These are phyloP conservation scores for Bradypodion pumilum DNA, from an alignment of 2,797 vertebrate species.

Conservation along the genomic window DNA sequence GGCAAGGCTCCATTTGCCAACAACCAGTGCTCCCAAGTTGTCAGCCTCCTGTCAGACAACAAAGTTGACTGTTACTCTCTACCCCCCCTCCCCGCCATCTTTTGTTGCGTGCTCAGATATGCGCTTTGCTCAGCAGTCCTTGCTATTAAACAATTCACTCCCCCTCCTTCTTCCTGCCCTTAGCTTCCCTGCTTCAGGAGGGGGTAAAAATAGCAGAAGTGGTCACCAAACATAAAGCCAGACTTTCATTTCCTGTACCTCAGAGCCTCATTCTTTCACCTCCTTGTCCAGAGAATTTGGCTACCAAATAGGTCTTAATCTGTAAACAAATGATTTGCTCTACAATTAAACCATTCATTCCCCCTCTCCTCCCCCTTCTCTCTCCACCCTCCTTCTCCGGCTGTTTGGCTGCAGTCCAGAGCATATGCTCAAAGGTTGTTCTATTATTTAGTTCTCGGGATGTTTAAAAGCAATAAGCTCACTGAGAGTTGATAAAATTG, in stretches of 20 bases:
- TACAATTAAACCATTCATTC: slow-evolving; percentile 79
- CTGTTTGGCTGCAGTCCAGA: slow-evolving; percentile 74
- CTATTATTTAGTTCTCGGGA: slow-evolving; percentile 74
- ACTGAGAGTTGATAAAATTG: slow-evolving; percentile 79
- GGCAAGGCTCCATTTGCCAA: slow-evolving; percentile 55
- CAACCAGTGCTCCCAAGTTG: slow-evolving; percentile 51
- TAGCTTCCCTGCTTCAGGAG: slow-evolving; percentile 41
- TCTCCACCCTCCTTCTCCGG: slow-evolving; percentile 31
- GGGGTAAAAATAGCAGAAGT: slow-evolving; percentile 60
- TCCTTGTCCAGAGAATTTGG: slow-evolving; percentile 71
- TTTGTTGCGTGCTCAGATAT: slow-evolving; percentile 63
- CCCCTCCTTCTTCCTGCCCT: neutral
- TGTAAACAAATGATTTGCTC: slow-evolving; percentile 80
- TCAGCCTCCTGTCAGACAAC: slow-evolving; percentile 59
- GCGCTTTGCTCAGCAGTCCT: slow-evolving; percentile 55
- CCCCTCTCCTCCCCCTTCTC: neutral
- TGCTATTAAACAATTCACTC: slow-evolving; percentile 64
- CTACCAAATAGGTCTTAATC: slow-evolving; percentile 77
- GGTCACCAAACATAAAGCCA: slow-evolving; percentile 67
- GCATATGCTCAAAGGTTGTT: slow-evolving; percentile 71
- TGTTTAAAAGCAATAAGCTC: slow-evolving; percentile 81
- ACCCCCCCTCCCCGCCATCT: slow-evolving; percentile 46
- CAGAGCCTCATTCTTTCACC: slow-evolving; percentile 67
- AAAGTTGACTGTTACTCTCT: slow-evolving; percentile 50
- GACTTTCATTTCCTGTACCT: slow-evolving; percentile 70